Evolutionary conservation across 2,888 invertebrate species (phyloP), one percentile per base, ranked within the genome.

Genomic region (Caenorhabditis sp.): DNA sequence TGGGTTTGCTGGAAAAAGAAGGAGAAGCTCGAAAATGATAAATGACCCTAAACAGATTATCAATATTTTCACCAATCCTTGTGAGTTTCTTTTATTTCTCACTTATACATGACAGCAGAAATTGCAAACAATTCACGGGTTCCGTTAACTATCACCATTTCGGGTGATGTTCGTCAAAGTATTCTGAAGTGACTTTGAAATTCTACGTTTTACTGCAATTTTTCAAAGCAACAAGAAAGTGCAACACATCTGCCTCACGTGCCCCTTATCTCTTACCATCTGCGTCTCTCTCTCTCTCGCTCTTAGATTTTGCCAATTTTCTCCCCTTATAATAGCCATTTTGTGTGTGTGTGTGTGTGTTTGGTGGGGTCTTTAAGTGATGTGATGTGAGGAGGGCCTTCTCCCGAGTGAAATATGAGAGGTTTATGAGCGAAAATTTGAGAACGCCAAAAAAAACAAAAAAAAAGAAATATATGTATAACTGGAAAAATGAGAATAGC

Each of bases 31-130:
- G 27, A 66, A 54, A n/a, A 59, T 58, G 21, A 31, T 54, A n/a
- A 57, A 54, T 17, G 72, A 73, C 53, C 66, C 73, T 1, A 65
- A 73, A 60, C 65, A 65, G 24, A 50, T 73, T 37, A 63, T 73
- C 36, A 69, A 73, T 49, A 69, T 73, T 66, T 73, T 69, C 19
- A 60, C 73, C 0, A 73, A 73, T 63, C 69, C 73, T 0, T 69
- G 73, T 73, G 51, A 69, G 73, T 69, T 62, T n/a, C 58, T 51
- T 26, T 1, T 5, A 19, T n/a, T 57, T 10, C n/a, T n/a, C n/a
- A n/a, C n/a, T n/a, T n/a, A n/a, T n/a, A n/a, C n/a, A n/a, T n/a
- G n/a, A n/a, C n/a, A n/a, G n/a, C n/a, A n/a, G n/a, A n/a, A n/a
- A n/a, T n/a, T n/a, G n/a, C n/a, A n/a, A n/a, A n/a, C n/a, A n/a